phyloP scores from a whole-genome alignment of 2,113 vertebrate genomes.

The Grammomys dolichurus region DNA sequence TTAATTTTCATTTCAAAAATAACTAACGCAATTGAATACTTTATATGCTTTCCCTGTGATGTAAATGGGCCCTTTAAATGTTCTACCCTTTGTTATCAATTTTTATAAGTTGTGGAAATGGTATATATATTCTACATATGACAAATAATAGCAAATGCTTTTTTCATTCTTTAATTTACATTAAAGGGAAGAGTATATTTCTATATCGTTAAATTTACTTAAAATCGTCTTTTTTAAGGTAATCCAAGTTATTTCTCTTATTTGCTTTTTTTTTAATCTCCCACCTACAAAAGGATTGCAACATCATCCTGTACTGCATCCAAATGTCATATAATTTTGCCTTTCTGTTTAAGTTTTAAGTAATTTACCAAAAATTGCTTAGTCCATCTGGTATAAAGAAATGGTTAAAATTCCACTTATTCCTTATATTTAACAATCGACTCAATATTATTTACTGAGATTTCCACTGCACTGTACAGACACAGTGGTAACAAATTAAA shows the following conservation, averaged over 20 bases:
- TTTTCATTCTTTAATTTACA: not conserved
- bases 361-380: not conserved
- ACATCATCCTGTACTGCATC: not conserved
- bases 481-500: not conserved
- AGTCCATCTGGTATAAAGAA: not conserved
- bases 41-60: not conserved
- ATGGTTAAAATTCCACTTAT: not conserved
- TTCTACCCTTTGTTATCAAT: not conserved
- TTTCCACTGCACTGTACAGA: not conserved
- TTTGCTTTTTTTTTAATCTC: not conserved
- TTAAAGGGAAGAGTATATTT: not conserved
- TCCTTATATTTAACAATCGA: not conserved
- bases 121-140: not conserved
- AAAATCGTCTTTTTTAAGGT: not conserved
- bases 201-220: not conserved
- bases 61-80: not conserved
- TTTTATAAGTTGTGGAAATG: conserved; percentile 3
- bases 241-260: not conserved
- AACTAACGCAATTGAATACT: not conserved
- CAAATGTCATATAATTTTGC: not conserved
- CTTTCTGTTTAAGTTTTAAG: not conserved
- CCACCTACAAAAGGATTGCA: not conserved
- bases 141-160: not conserved
- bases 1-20: not conserved
- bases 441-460: not conserved